These are phyloP conservation scores for Dermolepida albohirtum DNA, from an alignment of 2,888 invertebrate genomes.

Conservation along the genomic window DNA sequence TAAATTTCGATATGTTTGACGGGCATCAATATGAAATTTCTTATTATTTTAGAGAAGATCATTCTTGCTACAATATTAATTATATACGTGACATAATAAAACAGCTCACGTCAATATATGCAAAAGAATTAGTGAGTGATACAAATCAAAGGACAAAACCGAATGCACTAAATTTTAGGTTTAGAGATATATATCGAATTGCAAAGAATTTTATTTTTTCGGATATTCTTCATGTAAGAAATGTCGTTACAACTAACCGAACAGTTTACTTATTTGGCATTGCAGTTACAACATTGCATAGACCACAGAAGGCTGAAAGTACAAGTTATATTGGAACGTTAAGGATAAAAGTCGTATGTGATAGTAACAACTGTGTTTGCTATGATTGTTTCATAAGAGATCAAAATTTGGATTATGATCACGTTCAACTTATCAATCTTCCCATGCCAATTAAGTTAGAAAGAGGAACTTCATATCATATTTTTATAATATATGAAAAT, in stretches of 20 bases:
- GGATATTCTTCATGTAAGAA: conserved; percentile 16
- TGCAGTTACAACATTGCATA: conserved; percentile 38
- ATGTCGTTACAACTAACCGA: conserved; percentile 26
- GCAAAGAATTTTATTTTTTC: conserved; percentile 39
- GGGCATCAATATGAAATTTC: conserved; percentile 30
- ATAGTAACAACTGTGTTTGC: conserved; percentile 16
- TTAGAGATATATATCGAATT: conserved; percentile 47
- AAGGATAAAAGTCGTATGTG: conserved; percentile 28
- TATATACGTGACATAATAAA: conserved; percentile 26
- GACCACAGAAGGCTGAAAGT: conserved; percentile 32
- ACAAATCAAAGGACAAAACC: conserved; percentile 5
- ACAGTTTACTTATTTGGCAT: conserved; percentile 39
- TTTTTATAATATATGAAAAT: conserved; percentile 53
- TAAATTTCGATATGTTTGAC: conserved; percentile 39
- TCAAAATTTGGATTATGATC: conserved; percentile 43
- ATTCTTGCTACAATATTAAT: conserved; percentile 37
- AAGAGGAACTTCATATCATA: conserved; percentile 53
- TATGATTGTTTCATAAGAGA: conserved; percentile 34
- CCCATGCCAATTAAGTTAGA: conserved; percentile 52
- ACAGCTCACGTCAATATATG: conserved; percentile 30
- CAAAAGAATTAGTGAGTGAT: conserved; percentile 20
- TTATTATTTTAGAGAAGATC: conserved; percentile 24
- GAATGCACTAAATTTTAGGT: conserved; percentile 41
- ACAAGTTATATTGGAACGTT: conserved; percentile 32
- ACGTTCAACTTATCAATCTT: conserved; percentile 46